Evolutionary conservation across 2,888 invertebrate species (phyloP).

Genomic region (Phrixothrix hirtus): DNA sequence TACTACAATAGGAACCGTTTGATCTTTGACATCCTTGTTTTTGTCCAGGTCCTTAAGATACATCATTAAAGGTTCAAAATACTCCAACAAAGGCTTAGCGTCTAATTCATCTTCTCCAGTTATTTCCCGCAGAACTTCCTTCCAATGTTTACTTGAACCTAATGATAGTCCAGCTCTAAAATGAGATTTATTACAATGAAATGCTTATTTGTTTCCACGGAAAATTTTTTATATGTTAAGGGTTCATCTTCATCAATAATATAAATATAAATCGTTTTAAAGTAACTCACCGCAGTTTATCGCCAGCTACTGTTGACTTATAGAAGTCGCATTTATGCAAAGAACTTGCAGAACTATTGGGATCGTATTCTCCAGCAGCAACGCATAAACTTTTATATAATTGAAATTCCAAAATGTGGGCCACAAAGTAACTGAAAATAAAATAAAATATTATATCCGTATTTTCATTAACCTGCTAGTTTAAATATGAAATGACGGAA

Average conservation of each 20-base stretch:
- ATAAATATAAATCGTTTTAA: background rate
- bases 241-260: too few relatives aligned
- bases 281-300: slow-evolving; percentile 59
- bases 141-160: slow-evolving; percentile 60
- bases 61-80: slow-evolving; percentile 61
- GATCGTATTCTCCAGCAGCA: slow-evolving; percentile 66
- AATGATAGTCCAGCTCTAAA: slow-evolving; percentile 57
- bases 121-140: slow-evolving; percentile 62
- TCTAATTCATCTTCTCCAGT: slow-evolving; percentile 62
- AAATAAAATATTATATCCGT: too few relatives aligned
- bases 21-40: too few relatives aligned
- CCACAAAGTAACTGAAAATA: too few relatives aligned
- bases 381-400: slow-evolving; percentile 68
- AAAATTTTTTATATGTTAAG: too few relatives aligned
- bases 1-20: too few relatives aligned
- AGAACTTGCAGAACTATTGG: slow-evolving; percentile 48
- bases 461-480: too few relatives aligned
- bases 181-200: slow-evolving; percentile 28
- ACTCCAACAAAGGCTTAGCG: slow-evolving; percentile 60
- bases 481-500: too few relatives aligned
- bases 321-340: too few relatives aligned
- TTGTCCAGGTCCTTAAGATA: too few relatives aligned
- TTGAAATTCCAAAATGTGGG: slow-evolving; percentile 74
- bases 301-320: slow-evolving; percentile 44
- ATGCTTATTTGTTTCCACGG: too few relatives aligned